Evolutionary conservation across 1,140 invertebrate genomes (phyloP).

Genomic region (Brachionus koreanus): DNA sequence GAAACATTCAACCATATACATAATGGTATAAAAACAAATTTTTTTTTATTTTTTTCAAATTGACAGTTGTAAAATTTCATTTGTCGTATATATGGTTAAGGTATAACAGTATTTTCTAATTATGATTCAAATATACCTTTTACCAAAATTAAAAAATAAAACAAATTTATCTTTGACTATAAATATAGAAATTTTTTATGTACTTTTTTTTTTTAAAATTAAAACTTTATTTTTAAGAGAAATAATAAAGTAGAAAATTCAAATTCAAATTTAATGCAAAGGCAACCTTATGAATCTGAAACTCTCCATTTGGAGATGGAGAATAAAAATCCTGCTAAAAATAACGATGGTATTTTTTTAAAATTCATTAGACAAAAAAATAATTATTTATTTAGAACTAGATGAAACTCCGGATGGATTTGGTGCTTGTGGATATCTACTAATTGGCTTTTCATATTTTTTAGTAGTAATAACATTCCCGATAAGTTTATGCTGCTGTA

Average conservation of each 20-base stretch:
- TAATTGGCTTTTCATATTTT: conserved; percentile 42
- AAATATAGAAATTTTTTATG: background rate
- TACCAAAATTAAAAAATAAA: background rate
- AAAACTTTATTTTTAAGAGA: background rate
- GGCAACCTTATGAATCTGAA: background rate
- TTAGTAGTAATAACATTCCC: conserved; percentile 43
- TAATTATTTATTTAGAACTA: no score
- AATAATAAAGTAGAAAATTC: conserved; percentile 17
- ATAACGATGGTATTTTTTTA: background rate
- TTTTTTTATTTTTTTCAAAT: background rate
- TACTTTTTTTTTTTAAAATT: background rate
- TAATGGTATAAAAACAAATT: background rate
- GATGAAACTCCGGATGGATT: background rate
- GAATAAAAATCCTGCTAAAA: background rate
- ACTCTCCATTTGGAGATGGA: background rate
- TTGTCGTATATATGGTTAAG: background rate
- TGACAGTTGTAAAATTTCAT: background rate
- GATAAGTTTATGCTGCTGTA: conserved; percentile 23
- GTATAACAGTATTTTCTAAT: background rate
- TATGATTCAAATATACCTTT: background rate
- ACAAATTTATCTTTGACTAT: no score
- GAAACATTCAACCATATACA: background rate
- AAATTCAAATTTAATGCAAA: background rate
- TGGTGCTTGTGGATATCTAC: conserved; percentile 13
- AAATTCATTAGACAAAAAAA: no score